phyloP scores from a whole-genome alignment of 2,113 vertebrate genomes.

The Etia nguti region DNA sequence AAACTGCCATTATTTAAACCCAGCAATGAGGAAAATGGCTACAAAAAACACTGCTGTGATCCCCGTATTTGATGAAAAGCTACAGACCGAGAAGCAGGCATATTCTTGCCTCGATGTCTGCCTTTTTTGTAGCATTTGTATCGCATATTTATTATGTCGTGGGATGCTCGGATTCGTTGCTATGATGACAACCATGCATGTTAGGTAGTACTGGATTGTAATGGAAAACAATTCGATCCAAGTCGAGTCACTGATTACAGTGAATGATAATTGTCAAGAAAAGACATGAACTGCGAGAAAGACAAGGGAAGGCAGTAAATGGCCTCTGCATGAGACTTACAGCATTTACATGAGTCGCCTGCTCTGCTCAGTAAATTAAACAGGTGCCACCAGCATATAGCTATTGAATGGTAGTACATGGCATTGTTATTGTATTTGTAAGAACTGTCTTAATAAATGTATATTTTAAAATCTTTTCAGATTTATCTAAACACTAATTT shows the following conservation, averaged over 20 bases:
- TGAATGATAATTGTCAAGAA: too few relatives aligned
- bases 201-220: not conserved
- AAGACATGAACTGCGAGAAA: too few relatives aligned
- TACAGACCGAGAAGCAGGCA: not conserved
- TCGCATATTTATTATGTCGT: not conserved
- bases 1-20: not conserved
- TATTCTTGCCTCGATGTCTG: not conserved
- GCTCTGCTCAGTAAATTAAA: not conserved
- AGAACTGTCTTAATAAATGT: not conserved
- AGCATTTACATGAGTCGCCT: not conserved
- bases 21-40: too few relatives aligned
- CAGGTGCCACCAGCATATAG: not conserved
- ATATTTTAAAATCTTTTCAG: not conserved
- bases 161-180: not conserved
- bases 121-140: not conserved
- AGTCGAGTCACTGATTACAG: not conserved
- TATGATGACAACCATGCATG: not conserved
- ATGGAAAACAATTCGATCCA: not conserved
- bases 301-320: not conserved
- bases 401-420: not conserved
- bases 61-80: not conserved
- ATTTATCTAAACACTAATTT: not conserved
- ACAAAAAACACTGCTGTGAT: not conserved
- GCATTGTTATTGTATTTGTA: not conserved
- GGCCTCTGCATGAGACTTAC: not conserved